phyloP scores from a whole-genome alignment of 2,113 vertebrate species.

The Hystrix brachyura region DNA sequence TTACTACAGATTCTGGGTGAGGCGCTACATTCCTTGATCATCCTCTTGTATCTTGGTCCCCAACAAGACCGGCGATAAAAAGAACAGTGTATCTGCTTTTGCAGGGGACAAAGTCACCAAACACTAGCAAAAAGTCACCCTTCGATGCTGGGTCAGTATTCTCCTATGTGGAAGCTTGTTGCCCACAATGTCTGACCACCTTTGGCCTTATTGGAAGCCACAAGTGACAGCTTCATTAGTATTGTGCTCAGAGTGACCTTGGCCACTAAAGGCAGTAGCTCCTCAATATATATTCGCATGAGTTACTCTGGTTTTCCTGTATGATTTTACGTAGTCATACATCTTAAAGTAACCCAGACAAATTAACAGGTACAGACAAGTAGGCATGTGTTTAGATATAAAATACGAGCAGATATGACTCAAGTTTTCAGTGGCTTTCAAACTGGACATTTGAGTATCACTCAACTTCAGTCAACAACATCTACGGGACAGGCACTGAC shows the following conservation, averaged over 20 bases:
- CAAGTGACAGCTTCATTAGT: background rate
- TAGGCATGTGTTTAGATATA: background rate
- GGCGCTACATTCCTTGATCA: background rate
- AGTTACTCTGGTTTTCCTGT: conserved; percentile 24
- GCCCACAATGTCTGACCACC: background rate
- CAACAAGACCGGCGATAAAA: background rate
- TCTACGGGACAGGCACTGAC: background rate
- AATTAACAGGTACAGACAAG: background rate
- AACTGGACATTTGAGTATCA: conserved; percentile 11
- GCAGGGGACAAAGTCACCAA: background rate
- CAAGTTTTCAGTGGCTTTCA: conserved; percentile 10
- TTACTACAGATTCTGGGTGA: background rate
- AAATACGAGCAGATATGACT: background rate
- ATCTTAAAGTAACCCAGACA: conserved; percentile 42
- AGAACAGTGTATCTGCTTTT: background rate
- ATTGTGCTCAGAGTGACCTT: background rate
- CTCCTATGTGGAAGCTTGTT: background rate
- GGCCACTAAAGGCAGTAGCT: conserved; percentile 10
- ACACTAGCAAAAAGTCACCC: background rate
- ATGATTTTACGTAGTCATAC: background rate
- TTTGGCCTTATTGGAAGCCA: background rate
- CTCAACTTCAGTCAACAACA: conserved; percentile 5
- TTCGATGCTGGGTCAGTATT: background rate
- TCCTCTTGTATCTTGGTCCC: background rate
- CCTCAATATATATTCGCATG: background rate